Evolutionary conservation across 2,888 invertebrate species (phyloP).

Genomic region (Eupelmus urozonus): DNA sequence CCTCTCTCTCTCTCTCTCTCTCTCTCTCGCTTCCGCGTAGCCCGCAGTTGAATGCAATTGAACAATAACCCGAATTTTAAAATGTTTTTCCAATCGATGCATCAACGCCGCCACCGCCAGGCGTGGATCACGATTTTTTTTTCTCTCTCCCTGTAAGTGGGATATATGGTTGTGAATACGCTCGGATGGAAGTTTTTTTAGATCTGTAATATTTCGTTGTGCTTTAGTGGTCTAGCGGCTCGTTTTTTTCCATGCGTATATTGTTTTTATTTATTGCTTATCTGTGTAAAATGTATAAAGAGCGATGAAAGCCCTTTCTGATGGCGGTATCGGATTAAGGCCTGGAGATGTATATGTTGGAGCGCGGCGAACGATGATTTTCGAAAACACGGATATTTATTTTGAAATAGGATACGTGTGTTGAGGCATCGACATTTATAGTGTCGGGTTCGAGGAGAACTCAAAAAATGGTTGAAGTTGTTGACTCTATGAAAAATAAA

Average conservation of each 20-base stretch:
- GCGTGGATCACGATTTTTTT: neutral
- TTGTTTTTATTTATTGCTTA: conserved; percentile 16
- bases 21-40: neutral
- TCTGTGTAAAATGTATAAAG: conserved; percentile 4
- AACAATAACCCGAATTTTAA: conserved; percentile 45
- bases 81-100: conserved; percentile 43
- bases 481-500: no score
- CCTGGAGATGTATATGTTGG: neutral
- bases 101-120: conserved; percentile 8
- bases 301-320: conserved; percentile 4
- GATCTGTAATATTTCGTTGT: conserved; percentile 37
- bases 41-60: conserved; percentile 8
- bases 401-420: neutral
- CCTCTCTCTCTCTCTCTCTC: neutral
- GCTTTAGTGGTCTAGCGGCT: neutral
- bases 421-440: neutral
- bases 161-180: conserved; percentile 18
- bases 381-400: neutral
- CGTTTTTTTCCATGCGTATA: neutral
- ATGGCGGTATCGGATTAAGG: neutral
- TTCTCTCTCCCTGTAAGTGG: conserved; percentile 28
- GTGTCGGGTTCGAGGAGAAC: no score
- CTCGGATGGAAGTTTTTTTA: neutral
- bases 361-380: neutral
- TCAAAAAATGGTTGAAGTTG: no score